phyloP scores from a whole-genome alignment of 1,140 invertebrate genomes.

The Gerris buenoi region DNA sequence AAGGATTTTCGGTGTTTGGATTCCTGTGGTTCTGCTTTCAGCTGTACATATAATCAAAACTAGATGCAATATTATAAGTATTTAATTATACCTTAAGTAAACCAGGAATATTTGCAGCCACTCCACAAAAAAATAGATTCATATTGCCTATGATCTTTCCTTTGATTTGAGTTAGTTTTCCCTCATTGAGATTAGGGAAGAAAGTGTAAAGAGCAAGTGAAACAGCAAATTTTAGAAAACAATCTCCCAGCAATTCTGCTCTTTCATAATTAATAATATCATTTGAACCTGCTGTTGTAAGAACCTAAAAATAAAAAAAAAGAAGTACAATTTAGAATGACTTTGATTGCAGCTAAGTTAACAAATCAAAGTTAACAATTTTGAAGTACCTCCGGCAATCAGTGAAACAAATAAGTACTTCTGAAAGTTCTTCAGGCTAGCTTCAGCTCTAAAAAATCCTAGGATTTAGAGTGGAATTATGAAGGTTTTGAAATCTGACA shows the following conservation, averaged over 20 bases:
- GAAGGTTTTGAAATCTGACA: too few species aligned
- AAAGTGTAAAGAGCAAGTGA: constrained; percentile 55
- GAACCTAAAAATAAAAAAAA: constrained; percentile 43
- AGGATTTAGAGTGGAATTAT: too few species aligned
- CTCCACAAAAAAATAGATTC: constrained; percentile 53
- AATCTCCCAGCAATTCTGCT: constrained; percentile 73
- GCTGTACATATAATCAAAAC: neutral
- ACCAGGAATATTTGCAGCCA: constrained; percentile 30
- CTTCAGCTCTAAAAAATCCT: too few species aligned
- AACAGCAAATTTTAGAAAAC: constrained; percentile 67
- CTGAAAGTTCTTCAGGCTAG: too few species aligned
- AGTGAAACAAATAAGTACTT: too few species aligned
- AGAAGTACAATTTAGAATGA: too few species aligned
- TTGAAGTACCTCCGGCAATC: too few species aligned
- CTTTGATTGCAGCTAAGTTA: too few species aligned
- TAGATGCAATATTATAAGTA: neutral
- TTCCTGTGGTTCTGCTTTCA: too few species aligned
- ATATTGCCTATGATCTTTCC: constrained; percentile 63
- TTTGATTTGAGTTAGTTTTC: constrained; percentile 58
- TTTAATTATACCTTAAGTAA: constrained; percentile 26
- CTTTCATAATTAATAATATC: constrained; percentile 73
- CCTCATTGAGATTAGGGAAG: constrained; percentile 55
- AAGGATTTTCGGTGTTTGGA: too few species aligned
- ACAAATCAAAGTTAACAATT: too few species aligned
- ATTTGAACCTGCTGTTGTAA: constrained; percentile 51